phyloP scores from a whole-genome alignment of 2,888 invertebrate species.

The Philereme transversata region DNA sequence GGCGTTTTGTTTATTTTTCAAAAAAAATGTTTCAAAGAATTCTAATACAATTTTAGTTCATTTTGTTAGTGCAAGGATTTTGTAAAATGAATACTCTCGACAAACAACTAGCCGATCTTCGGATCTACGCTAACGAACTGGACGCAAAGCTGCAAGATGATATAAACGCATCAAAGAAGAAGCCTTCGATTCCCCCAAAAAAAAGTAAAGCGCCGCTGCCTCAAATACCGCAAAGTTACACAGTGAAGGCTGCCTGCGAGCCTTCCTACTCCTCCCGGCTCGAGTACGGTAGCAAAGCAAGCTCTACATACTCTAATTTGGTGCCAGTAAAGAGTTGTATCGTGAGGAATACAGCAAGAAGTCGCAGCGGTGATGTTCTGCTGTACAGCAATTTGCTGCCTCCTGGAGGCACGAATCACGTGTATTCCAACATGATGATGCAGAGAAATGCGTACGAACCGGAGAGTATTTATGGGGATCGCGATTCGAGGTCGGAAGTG shows the following conservation, averaged over 20 bases:
- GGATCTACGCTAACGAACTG: conserved; percentile 78
- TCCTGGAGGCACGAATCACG: conserved; percentile 78
- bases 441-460: conserved; percentile 74
- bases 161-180: conserved; percentile 74
- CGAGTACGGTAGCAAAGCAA: conserved; percentile 76
- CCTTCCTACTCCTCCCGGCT: conserved; percentile 91
- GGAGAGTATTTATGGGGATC: conserved; percentile 78
- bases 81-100: conserved; percentile 73
- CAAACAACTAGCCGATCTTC: conserved; percentile 74
- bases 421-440: conserved; percentile 75
- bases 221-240: conserved; percentile 91
- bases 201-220: conserved; percentile 76
- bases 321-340: conserved; percentile 81
- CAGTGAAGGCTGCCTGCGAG: conserved; percentile 88
- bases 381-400: conserved; percentile 77
- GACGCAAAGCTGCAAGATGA: conserved; percentile 79
- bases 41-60: too few species aligned
- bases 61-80: conserved; percentile 1
- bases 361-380: conserved; percentile 73
- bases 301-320: conserved; percentile 78
- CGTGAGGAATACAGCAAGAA: conserved; percentile 69
- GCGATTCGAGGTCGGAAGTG: conserved; percentile 70
- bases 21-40: too few species aligned
- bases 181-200: conserved; percentile 78
- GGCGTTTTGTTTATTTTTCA: not conserved